A percentile compares a stretch with the other conserved stretches of the same genome.
Conservation (phyloP, 2,888 invertebrate species). For the Sinhomidia bicolor region DNA sequence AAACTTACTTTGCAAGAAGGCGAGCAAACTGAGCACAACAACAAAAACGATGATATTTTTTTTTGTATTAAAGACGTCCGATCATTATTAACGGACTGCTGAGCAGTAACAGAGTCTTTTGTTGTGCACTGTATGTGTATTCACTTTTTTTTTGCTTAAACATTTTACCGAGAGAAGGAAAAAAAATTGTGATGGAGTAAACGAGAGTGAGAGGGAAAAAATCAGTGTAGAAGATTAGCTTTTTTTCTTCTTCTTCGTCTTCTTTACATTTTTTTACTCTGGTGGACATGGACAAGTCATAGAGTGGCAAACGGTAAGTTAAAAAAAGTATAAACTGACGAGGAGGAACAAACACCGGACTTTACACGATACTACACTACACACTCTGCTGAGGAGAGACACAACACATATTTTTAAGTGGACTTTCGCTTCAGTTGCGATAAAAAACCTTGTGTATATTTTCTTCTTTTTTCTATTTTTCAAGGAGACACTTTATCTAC, state of each 20-base stretch:
- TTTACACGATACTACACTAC: not conserved
- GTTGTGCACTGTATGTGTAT: too few relatives aligned
- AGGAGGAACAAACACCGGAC: conserved; percentile 28
- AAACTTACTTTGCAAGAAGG: not conserved
- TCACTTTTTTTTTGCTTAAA: conserved; percentile 21
- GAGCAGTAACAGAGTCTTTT: conserved; percentile 68
- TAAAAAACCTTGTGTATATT: conserved; percentile 1
- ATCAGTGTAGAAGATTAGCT: conserved; percentile 64
- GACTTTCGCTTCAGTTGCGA: conserved; percentile 24
- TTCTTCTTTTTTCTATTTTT: too few relatives aligned
- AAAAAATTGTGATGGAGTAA: too few relatives aligned
- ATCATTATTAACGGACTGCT: conserved; percentile 80
- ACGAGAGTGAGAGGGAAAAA: conserved; percentile 20
- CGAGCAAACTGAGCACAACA: not conserved
- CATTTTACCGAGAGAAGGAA: conserved; percentile 39
- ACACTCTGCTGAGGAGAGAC: too few relatives aligned
- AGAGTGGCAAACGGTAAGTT: conserved; percentile 26
- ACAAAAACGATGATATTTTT: conserved; percentile 27
- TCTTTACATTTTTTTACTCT: not conserved
- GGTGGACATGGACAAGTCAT: too few relatives aligned
- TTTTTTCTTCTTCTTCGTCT: conserved; percentile 2
- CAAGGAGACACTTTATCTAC: conserved; percentile 55
- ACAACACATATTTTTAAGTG: not conserved
- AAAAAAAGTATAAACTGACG: conserved; percentile 16
- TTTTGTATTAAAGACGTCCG: conserved; percentile 70